phyloP scores from a whole-genome alignment of 2,888 invertebrate species.

The Pachliopta kotzebuea region DNA sequence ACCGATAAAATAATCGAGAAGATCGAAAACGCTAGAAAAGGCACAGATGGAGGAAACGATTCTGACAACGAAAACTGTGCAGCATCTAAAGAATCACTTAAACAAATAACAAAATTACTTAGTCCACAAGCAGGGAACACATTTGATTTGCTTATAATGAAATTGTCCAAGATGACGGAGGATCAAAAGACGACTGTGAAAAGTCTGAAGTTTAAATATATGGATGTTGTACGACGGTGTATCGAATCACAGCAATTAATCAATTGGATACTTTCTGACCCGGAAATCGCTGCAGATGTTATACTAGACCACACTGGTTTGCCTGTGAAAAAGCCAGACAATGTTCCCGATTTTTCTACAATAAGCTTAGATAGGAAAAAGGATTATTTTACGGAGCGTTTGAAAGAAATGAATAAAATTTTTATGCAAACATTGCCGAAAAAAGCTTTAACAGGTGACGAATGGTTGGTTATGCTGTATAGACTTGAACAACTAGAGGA shows the following conservation, averaged over 20 bases:
- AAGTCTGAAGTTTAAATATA: conserved; percentile 63
- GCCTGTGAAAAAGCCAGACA: conserved; percentile 49
- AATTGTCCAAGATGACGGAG: conserved; percentile 55
- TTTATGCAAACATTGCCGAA: conserved; percentile 68
- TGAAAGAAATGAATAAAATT: conserved; percentile 57
- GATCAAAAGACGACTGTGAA: conserved; percentile 60
- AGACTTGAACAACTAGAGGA: conserved; percentile 60
- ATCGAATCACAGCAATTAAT: conserved; percentile 59
- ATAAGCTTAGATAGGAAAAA: conserved; percentile 53
- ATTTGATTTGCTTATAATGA: conserved; percentile 64
- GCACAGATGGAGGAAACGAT: conserved; percentile 41
- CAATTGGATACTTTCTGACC: conserved; percentile 59
- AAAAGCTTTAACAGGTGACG: conserved; percentile 57
- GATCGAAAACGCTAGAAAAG: conserved; percentile 53
- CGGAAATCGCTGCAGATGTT: conserved; percentile 57
- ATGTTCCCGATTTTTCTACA: conserved; percentile 48
- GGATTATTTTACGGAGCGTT: conserved; percentile 57
- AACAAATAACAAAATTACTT: conserved; percentile 55
- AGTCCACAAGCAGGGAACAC: conserved; percentile 60
- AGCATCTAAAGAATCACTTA: conserved; percentile 53
- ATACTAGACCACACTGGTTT: conserved; percentile 64
- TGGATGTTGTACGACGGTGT: conserved; percentile 60
- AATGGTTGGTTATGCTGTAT: conserved; percentile 68
- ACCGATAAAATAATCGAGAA: conserved; percentile 57
- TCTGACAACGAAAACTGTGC: conserved; percentile 47